Evolutionary conservation across 2,888 invertebrate genomes (phyloP).

Genomic region (Abscondita cerata): DNA sequence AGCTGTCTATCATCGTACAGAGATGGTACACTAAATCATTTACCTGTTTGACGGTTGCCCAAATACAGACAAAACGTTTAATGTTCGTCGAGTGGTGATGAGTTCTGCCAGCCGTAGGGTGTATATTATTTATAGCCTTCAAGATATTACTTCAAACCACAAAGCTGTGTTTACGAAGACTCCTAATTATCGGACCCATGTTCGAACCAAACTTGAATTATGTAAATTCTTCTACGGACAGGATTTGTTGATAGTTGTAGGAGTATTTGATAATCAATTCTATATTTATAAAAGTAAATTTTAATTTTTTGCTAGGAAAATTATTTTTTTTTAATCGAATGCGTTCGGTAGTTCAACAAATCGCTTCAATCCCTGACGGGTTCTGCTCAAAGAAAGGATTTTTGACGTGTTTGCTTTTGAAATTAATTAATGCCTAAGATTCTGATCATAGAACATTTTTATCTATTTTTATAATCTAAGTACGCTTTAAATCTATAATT

Average conservation of each 20-base stretch:
- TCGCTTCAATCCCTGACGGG: too few relatives aligned
- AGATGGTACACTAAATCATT: slow-evolving; percentile 40
- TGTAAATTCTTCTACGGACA: slow-evolving; percentile 31
- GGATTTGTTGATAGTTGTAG: slow-evolving; percentile 29
- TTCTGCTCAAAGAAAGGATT: too few relatives aligned
- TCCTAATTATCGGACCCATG: slow-evolving; percentile 36
- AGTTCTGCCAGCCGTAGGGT: slow-evolving; percentile 45
- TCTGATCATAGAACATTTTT: too few relatives aligned
- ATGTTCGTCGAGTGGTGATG: slow-evolving; percentile 46
- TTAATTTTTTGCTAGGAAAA: too few relatives aligned
- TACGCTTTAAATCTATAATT: too few relatives aligned
- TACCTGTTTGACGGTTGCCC: slow-evolving; percentile 42
- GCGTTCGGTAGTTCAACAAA: neutral
- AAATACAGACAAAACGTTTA: slow-evolving; percentile 45
- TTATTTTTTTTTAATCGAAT: too few relatives aligned
- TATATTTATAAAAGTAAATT: neutral
- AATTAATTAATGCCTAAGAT: too few relatives aligned
- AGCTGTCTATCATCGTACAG: slow-evolving; percentile 41
- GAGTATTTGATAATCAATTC: slow-evolving; percentile 24
- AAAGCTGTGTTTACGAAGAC: slow-evolving; percentile 31
- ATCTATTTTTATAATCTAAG: too few relatives aligned
- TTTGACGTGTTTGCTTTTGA: too few relatives aligned
- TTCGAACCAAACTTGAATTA: slow-evolving; percentile 31
- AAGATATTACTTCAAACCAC: slow-evolving; percentile 40
- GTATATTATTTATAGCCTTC: slow-evolving; percentile 44